Conservation (phyloP, 2,113 vertebrate genomes). For the Tiliqua scincoides region DNA sequence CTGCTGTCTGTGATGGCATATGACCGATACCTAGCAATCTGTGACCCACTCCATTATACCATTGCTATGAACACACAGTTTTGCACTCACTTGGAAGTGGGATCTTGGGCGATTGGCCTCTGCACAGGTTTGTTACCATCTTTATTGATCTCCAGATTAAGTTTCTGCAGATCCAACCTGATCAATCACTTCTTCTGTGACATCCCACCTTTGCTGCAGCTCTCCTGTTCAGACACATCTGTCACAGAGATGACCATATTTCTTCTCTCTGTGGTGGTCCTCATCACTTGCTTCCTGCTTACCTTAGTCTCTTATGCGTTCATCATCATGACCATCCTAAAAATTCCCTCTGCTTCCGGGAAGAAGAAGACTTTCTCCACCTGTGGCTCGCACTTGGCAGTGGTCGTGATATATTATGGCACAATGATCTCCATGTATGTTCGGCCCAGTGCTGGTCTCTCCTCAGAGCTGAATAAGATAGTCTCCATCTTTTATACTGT, state of each 20-base stretch:
- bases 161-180: constrained; percentile 58
- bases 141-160: constrained; percentile 55
- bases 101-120: constrained; percentile 53
- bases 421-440: constrained; percentile 70
- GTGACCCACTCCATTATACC: constrained; percentile 51
- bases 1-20: constrained; percentile 61
- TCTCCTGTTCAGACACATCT: constrained; percentile 50
- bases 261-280: constrained; percentile 51
- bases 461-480: constrained; percentile 55
- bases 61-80: constrained; percentile 38
- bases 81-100: constrained; percentile 27
- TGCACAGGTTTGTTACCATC: constrained; percentile 57
- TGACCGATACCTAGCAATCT: constrained; percentile 63
- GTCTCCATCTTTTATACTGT: constrained; percentile 64
- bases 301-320: constrained; percentile 53
- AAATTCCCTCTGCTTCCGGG: constrained; percentile 50
- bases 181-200: constrained; percentile 69
- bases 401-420: constrained; percentile 64
- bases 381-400: constrained; percentile 60
- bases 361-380: constrained; percentile 55
- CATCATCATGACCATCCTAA: constrained; percentile 58
- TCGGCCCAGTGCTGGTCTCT: constrained; percentile 20
- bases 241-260: constrained; percentile 41
- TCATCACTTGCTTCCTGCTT: constrained; percentile 61
- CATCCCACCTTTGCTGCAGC: constrained; percentile 53